phyloP scores from a whole-genome alignment of 2,797 vertebrate species.

The Rhincodon typus region DNA sequence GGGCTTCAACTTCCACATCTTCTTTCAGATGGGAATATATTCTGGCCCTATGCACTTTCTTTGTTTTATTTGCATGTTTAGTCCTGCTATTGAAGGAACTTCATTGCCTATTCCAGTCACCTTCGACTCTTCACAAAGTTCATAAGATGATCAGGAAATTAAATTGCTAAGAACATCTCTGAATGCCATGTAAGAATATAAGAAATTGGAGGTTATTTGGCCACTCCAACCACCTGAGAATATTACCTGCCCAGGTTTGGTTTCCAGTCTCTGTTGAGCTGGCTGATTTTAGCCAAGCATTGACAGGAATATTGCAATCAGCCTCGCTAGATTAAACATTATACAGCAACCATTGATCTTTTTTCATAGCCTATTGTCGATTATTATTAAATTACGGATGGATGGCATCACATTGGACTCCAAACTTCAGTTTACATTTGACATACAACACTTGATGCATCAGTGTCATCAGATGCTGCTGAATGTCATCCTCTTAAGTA shows the following conservation, averaged over 20 bases:
- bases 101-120: background rate
- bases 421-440: no score
- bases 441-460: no score
- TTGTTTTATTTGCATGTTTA: background rate
- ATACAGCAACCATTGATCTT: background rate
- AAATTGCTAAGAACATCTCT: background rate
- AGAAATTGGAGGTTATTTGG: background rate
- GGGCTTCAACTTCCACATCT: background rate
- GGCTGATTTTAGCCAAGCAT: background rate
- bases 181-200: background rate
- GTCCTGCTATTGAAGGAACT: background rate
- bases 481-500: background rate
- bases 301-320: background rate
- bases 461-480: background rate
- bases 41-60: background rate
- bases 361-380: no score
- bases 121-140: background rate
- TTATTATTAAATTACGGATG: no score
- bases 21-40: background rate
- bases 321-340: background rate
- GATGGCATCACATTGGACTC: no score
- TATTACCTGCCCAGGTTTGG: background rate
- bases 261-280: background rate
- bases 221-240: background rate
- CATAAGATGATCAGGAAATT: background rate